Percentiles rank a stretch among this genome's conserved stretches.
phyloP scores from a whole-genome alignment of 2,888 invertebrate genomes.

The Polylopha cassiicola region DNA sequence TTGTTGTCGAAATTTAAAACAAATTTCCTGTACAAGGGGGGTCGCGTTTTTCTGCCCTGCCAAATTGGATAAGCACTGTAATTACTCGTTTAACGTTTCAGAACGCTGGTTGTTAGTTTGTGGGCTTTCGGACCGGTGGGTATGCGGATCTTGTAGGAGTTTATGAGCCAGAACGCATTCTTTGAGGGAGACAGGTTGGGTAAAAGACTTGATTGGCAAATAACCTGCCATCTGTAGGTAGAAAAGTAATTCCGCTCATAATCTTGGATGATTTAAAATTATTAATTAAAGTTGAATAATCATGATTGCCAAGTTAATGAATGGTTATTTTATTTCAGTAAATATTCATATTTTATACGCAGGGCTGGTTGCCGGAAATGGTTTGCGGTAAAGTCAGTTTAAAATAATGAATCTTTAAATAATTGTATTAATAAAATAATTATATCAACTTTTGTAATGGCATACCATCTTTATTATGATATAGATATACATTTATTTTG shows the following conservation, averaged over 20 bases:
- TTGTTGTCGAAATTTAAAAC: constrained; percentile 77
- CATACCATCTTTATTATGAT: no score
- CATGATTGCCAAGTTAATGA: no score
- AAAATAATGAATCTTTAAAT: no score
- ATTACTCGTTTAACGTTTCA: constrained; percentile 64
- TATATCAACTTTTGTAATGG: no score
- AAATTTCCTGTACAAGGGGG: constrained; percentile 73
- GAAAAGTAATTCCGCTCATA: constrained; percentile 15
- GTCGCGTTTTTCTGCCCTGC: constrained; percentile 72
- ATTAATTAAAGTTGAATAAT: no score
- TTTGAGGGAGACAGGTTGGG: constrained; percentile 11
- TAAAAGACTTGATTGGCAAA: constrained; percentile 4
- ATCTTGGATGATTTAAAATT: no score
- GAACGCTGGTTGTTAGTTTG: constrained; percentile 43
- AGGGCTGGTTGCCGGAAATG: no score
- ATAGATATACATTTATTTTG: no score
- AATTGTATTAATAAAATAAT: no score
- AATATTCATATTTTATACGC: no score
- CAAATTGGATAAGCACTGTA: constrained; percentile 76
- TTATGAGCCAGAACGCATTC: constrained; percentile 54
- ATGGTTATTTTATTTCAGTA: no score
- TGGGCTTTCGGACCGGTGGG: constrained; percentile 47
- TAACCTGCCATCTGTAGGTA: constrained; percentile 2
- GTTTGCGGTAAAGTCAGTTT: no score
- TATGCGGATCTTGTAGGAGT: constrained; percentile 46